Base-by-base conservation (phyloP, 53 echinoderm and acorn worm genomes). In the Arbacia lixula region DNA sequence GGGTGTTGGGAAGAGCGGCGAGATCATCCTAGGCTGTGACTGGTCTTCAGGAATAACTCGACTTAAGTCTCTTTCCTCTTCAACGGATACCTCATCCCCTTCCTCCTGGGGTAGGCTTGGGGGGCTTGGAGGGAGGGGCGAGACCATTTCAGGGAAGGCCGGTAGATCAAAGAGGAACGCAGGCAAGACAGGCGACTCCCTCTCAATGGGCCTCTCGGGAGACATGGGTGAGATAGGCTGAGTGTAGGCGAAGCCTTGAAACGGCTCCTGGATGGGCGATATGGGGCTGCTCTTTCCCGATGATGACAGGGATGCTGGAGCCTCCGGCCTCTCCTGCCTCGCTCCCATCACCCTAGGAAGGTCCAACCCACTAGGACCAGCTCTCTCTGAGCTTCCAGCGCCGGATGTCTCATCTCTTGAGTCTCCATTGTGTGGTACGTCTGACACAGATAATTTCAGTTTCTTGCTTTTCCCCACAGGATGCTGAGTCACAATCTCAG, bases 71-170 rank as follows among this genome's bases (percentile, higher is more conserved):
- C 19, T 39, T 52, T 39, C 51, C 17, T 20, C 53, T 52, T 39
- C 51, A 2, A 20, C 25, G 21, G 17, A 11, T 39, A 62, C 83
- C 9, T 71, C 82, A 28, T 34, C 64, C 5, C 20, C 62, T 31
- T 81, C 90, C 10, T 46, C 64, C n/a, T 17, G 43, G 42, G 26
- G 49, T 11, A 60, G 28, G 11, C 56, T 53, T 50, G 27, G 54
- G 3, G 92, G 92, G 53, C 88, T 85, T 6, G 92, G 92, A 49
- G 92, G 88, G 36, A 92, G 74, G 38, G 92, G 92, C 8, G 92
- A 81, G 1, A 88, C 21, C 81, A 92, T 85, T 75, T 86, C 81
- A 2, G 92, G 92, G 53, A 86, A 19, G 12, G 77, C 39, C 37
- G 66, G 86, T 36, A 86, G 24, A 54, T 88, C 88, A 26, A 88